These are phyloP conservation scores for Epinephelus malabaricus DNA, from an alignment of 2,797 vertebrate genomes.

Conservation along the genomic window DNA sequence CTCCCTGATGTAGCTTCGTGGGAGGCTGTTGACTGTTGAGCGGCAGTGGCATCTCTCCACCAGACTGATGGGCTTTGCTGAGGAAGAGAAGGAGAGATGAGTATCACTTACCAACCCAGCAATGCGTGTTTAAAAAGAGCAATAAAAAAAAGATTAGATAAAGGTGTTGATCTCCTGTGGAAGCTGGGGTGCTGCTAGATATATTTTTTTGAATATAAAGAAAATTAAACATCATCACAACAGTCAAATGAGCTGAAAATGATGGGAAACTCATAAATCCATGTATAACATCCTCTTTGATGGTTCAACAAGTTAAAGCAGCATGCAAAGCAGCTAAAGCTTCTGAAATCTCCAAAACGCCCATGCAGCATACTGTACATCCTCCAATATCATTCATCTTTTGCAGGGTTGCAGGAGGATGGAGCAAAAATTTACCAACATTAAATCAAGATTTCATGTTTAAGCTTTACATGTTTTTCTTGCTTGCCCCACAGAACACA, in stretches of 20 bases:
- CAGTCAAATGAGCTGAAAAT: conserved; percentile 2
- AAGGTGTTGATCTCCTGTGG: not conserved
- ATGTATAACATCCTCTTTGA: not conserved
- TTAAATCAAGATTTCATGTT: conserved; percentile 4
- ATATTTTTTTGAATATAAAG: not conserved
- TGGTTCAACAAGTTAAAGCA: conserved; percentile 27
- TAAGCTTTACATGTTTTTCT: not conserved
- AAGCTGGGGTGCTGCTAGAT: not conserved
- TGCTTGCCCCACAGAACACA: conserved; percentile 6
- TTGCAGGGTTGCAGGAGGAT: not conserved
- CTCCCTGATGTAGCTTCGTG: conserved; percentile 82
- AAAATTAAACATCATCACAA: not conserved
- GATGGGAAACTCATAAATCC: not conserved
- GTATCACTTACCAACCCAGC: conserved; percentile 5
- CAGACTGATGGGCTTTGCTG: conserved; percentile 88
- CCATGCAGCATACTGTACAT: not conserved
- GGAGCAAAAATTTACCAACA: not conserved
- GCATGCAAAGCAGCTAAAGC: not conserved
- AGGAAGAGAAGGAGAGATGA: conserved; percentile 13
- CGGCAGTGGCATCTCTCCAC: conserved; percentile 89
- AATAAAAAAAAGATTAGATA: not conserved
- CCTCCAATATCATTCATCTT: conserved; percentile 4
- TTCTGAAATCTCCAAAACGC: conserved; percentile 9
- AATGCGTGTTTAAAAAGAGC: not conserved
- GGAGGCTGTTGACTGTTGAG: conserved; percentile 80